Evolutionary conservation across 2,797 vertebrate genomes (phyloP).

Genomic region (Malacoraja senta): DNA sequence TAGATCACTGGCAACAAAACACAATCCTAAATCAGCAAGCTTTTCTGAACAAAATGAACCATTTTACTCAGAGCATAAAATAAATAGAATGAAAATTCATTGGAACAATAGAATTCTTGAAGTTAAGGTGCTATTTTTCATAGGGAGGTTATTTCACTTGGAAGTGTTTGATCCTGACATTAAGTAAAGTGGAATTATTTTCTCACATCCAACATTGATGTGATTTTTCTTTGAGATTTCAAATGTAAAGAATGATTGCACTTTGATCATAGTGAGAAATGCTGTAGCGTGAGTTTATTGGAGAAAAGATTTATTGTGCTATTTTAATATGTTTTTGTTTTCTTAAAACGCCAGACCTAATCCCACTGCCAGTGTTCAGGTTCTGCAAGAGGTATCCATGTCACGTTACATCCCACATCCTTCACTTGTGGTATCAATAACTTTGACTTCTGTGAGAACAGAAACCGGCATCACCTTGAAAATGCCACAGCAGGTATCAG

Average conservation of each 20-base stretch:
- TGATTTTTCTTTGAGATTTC: neutral
- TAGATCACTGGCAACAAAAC: neutral
- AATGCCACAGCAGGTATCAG: constrained; percentile 87
- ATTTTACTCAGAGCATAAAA: neutral
- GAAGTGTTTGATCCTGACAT: neutral
- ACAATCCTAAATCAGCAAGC: neutral
- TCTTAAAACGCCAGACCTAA: constrained; percentile 62
- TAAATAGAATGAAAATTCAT: neutral
- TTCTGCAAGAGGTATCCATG: constrained; percentile 97
- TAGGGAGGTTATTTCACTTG: neutral
- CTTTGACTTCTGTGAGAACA: constrained; percentile 89
- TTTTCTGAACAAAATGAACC: neutral
- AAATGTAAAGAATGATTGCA: neutral
- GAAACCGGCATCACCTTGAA: constrained; percentile 94
- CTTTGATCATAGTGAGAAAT: neutral
- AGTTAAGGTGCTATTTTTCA: neutral
- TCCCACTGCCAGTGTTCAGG: constrained; percentile 73
- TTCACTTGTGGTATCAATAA: constrained; percentile 89
- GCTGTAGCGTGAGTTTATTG: neutral
- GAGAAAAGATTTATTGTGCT: neutral
- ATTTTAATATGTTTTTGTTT: neutral
- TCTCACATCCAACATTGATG: neutral
- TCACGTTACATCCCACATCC: constrained; percentile 97
- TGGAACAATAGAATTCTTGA: neutral
- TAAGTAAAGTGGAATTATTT: neutral